Base-by-base conservation (phyloP, 2,888 invertebrate genomes). In the Campoletis raptor region DNA sequence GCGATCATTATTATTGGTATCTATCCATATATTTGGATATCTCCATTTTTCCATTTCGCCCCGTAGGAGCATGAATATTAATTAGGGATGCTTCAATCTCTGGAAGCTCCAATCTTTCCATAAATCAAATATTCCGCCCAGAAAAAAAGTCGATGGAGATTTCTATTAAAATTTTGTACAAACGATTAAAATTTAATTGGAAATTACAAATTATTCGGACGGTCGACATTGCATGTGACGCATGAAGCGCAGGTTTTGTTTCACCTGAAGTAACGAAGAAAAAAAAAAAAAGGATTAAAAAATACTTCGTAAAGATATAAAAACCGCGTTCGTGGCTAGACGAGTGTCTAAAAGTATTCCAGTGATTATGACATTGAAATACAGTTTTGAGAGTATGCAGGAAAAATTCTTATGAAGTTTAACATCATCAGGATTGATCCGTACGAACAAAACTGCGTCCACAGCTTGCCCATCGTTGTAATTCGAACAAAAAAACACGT, bases 171-270 rank as follows among this genome's bases (percentile, higher is more conserved):
- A 57, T 40, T 42, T 42, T 40, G 42, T 69, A n/a, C 21, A 40
- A 69, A 21, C 42, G 42, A 69, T 69, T 69, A 42, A 69, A 40
- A 69, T 40, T 69, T 69, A 69, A 69, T 69, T 69, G 40, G 24
- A 69, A 69, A 69, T 69, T 69, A n/a, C 21, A 42, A n/a, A 69
- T n/a, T 42, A 42, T 69, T 24, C 12, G 57, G 8, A 24, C 10
- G 24, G 24, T 24, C 24, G 0, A 57, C 57, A 12, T 57, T 24
- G 24, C 24, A 18, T 6, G 57, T 21, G 24, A 54, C 21, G 54
- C 9, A 21, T 8, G 2, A 21, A 54, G 57, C 57, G 12, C 24
- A 9, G 24, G 4, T 21, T 57, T 0, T 18, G 21, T 21, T 57
- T 8, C 10, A 10, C 24, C 24, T 12, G 30, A 30, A 12, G 24